Base-by-base conservation (phyloP, 1,140 invertebrate genomes). In the Riptortus pedestris region DNA sequence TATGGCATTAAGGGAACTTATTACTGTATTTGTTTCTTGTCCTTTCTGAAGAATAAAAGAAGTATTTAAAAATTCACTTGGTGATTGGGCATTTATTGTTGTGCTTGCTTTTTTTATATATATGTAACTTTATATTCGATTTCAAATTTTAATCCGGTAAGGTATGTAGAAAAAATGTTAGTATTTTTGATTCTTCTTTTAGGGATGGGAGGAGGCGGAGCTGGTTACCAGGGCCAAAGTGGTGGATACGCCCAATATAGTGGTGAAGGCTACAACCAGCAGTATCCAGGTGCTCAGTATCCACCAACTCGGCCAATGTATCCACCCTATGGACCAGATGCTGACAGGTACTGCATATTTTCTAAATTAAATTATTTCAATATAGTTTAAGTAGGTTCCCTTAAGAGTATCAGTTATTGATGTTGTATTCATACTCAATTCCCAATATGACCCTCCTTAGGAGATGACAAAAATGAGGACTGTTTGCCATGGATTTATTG, bases 311-410 rank as follows among this genome's bases (percentile, higher is more conserved):
- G 79, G 77, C 81, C 82, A 68, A 83, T 85, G 68, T 86, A 86
- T 75, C 83, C 83, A 72, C 81, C 85, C 67, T 90, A 90, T 71
- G 83, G 83, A 65, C 80, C 84, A 29, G 85, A 87, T 69, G 79
- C 79, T 31, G 82, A 84, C 66, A 82, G 83, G 83, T 85, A 71
- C 71, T 70, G 3, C 28, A 45, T 14, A 12, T 26, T 18, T n/a
- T n/a, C n/a, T n/a, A n/a, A n/a, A n/a, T n/a, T n/a, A 43, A n/a
- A 43, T 11, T 43, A 11, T 43, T 43, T 11, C n/a, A 43, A 43
- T 43, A 43, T 9, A 43, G n/a, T 9, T 11, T 11, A n/a, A n/a
- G 38, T n/a, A 43, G 38, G 11, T 43, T 43, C n/a, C n/a, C 38
- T 43, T n/a, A 43, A 43, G 38, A 11, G 38, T 43, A 11, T 43